phyloP scores from a whole-genome alignment of 2,888 invertebrate genomes.

The Drosophila melanosoma region DNA sequence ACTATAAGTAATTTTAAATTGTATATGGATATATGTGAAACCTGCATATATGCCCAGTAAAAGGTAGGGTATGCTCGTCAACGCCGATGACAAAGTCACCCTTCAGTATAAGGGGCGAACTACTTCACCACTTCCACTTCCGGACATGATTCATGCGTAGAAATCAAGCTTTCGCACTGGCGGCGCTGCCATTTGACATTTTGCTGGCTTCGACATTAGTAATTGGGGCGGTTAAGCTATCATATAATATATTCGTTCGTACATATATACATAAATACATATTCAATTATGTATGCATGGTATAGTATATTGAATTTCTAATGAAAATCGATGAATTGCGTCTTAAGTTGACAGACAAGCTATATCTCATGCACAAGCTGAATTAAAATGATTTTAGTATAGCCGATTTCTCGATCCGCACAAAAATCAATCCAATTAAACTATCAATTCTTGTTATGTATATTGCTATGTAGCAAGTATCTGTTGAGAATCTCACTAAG shows the following conservation, averaged over 20 bases:
- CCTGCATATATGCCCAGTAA: neutral
- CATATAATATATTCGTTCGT: slow-evolving; percentile 18
- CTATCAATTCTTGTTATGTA: neutral
- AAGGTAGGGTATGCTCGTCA: neutral
- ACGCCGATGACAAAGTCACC: slow-evolving; percentile 14
- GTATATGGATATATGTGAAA: neutral
- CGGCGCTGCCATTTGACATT: slow-evolving; percentile 61
- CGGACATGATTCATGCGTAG: slow-evolving; percentile 73
- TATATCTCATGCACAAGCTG: neutral
- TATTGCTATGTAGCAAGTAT: neutral
- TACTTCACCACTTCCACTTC: slow-evolving; percentile 33
- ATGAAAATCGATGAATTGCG: slow-evolving; percentile 62
- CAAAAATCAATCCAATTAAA: neutral
- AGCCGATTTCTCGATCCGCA: neutral
- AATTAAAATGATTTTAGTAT: neutral
- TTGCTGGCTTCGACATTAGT: slow-evolving; percentile 67
- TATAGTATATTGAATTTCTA: slow-evolving; percentile 26
- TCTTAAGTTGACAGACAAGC: slow-evolving; percentile 25
- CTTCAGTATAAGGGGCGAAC: slow-evolving; percentile 3
- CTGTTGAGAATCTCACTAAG: neutral
- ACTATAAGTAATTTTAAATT: neutral
- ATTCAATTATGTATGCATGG: neutral
- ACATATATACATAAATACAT: slow-evolving; percentile 1
- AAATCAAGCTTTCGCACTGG: slow-evolving; percentile 67
- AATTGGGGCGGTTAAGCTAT: slow-evolving; percentile 60